Evolutionary conservation across 2,113 vertebrate species (phyloP).

Genomic region (Dryoscopus gambensis): DNA sequence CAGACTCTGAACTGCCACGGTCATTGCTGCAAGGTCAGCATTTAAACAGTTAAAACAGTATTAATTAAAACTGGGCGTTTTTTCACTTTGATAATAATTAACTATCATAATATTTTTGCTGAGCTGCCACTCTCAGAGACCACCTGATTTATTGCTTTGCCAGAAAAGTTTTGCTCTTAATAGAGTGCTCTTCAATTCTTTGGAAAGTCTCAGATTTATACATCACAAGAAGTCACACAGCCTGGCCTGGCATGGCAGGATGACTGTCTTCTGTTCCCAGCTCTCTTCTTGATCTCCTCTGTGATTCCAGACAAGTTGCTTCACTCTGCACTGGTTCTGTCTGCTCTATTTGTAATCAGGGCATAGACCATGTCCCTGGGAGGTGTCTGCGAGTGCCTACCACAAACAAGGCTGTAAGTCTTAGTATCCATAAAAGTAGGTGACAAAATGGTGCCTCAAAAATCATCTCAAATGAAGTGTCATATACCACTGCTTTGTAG

Average conservation of each 20-base stretch:
- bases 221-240: not conserved
- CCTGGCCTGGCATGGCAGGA: not conserved
- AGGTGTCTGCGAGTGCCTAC: not conserved
- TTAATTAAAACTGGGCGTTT: not conserved
- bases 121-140: not conserved
- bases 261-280: not conserved
- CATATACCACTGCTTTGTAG: not conserved
- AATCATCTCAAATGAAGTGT: not conserved
- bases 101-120: fast-evolving
- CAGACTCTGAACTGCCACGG: not conserved
- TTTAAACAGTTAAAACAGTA: not conserved
- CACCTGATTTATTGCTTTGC: not conserved
- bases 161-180: not conserved
- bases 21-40: not conserved
- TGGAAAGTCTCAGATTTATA: not conserved
- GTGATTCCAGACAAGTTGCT: not conserved
- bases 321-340: not conserved
- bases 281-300: not conserved
- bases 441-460: not conserved
- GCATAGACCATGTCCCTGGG: not conserved
- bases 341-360: not conserved
- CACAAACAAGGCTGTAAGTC: not conserved
- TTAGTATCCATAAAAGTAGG: not conserved
- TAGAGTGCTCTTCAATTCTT: not conserved
- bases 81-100: not conserved